Base-by-base conservation (phyloP, 2,113 vertebrate genomes). In the Anas platyrhynchos region DNA sequence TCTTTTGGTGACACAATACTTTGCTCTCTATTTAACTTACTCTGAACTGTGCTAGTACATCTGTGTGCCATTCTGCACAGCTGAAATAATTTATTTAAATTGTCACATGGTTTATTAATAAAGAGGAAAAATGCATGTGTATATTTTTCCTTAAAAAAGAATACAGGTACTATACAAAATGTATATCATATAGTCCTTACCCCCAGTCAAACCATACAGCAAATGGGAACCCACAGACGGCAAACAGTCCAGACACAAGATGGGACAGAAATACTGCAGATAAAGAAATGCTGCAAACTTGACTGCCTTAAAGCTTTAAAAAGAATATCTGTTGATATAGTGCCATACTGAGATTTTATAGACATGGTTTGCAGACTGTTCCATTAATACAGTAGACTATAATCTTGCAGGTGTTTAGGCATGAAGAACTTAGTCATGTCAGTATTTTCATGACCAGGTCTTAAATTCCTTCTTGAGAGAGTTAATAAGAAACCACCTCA, bases 11-110 rank as follows among this genome's bases (percentile, higher is more conserved):
- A 91, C 65, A 58, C n/a, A 86, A 85, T 23, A 59, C 43, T 93
- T 43, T 5, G 4, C 36, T 89, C 50, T 86, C 43, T 65, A 22
- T 89, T 80, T 79, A 83, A 88, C 29, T 75, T 59, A 27, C 31
- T 89, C 41, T 89, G 72, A 89, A 91, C 86, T 17, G 52, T 88
- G 67, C 43, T 41, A 61, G 55, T 83, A 89, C 84, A 90, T 94
- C 82, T 94, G 94, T 29, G 76, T 72, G 63, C 68, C 86, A 80
- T 52, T 83, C 61, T 32, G 29, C 85, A 83, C 77, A 89, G 71
- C 68, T 78, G 83, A 94, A 66, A 77, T 11, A 68, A 88, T 96
- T 93, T 95, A 93, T 93, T 97, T 86, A 80, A 93, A 89, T 50
- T 95, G 86, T 92, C 92, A 93, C 34, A 87, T 23, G 16, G 89